Base-by-base conservation (phyloP, 2,888 invertebrate genomes). In the Prosopocoilus inquinatus region DNA sequence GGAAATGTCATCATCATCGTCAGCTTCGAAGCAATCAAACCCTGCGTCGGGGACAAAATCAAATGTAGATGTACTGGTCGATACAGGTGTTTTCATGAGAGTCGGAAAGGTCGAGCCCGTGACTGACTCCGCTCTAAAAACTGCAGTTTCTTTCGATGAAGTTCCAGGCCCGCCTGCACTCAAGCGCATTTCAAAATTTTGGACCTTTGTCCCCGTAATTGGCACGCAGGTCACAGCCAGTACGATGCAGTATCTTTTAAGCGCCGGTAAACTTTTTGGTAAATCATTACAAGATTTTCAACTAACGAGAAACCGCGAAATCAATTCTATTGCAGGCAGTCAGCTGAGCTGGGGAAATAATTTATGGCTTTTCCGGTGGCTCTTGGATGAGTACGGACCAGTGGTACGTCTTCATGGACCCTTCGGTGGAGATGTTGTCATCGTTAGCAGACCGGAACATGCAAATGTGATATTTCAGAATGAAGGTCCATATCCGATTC, bases 341-440 rank as follows among this genome's bases (percentile, higher is more conserved):
- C 72, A 76, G 52, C 64, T 81, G 33, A 72, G 71, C 32, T 81
- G 80, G 80, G 78, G 78, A 46, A 75, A 75, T 15, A 79, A 79
- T 54, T 59, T 76, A 7, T 72, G 72, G 7, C 74, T 81, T 1
- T 74, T 80, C 50, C 75, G 74, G 28, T 79, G 76, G 60, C 65
- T 82, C 4, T 76, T 81, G 59, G 74, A 80, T 48, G 75, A 78
- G 59, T 87, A 87, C 60, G 87, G 87, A 1, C 85, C 87, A 0
- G 81, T 87, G 2, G 86, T 87, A 7, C 80, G 86, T 48, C 79
- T 87, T 47, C 81, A 84, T 15, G 86, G 85, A 20, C 85, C 86
- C 0, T 78, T 87, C 41, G 84, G 85, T 0, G 80, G 81, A 1
- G 84, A 87, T 61, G 82, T 87, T 13, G 83, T 87, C 2, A 77